Conservation (phyloP, 2,797 vertebrate species). For the Chiloscyllium punctatum region DNA sequence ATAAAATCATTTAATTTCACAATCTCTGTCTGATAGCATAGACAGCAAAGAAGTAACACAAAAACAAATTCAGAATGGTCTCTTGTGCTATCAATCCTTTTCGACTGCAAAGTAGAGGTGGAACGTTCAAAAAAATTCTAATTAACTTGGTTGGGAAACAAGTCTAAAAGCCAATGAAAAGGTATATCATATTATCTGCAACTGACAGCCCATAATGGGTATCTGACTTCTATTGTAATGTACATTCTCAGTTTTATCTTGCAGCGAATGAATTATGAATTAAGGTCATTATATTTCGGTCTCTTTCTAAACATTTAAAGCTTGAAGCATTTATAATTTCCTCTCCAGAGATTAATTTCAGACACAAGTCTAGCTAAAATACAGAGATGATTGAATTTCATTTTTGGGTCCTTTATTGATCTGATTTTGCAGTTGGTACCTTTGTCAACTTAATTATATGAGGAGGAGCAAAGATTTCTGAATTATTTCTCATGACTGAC, state of each 20-base stretch:
- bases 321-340: slow-evolving; percentile 37
- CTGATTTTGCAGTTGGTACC: slow-evolving; percentile 35
- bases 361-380: slow-evolving; percentile 29
- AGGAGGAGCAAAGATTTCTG: neutral
- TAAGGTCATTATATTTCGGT: slow-evolving; percentile 36
- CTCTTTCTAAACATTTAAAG: slow-evolving; percentile 38
- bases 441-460: slow-evolving; percentile 35
- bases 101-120: neutral
- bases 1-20: neutral
- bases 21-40: neutral
- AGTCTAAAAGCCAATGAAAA: slow-evolving; percentile 12
- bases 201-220: slow-evolving; percentile 22
- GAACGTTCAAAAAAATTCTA: slow-evolving; percentile 19
- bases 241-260: slow-evolving; percentile 27
- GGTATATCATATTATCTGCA: slow-evolving; percentile 18
- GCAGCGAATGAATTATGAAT: slow-evolving; percentile 35
- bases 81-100: neutral
- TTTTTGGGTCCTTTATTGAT: slow-evolving; percentile 35
- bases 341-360: slow-evolving; percentile 37
- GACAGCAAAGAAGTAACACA: neutral
- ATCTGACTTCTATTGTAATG: slow-evolving; percentile 26
- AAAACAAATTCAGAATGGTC: neutral
- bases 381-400: slow-evolving; percentile 29
- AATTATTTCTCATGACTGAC: slow-evolving; percentile 30
- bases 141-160: slow-evolving; percentile 31